These are phyloP conservation scores for Drosophila punjabiensis DNA, from an alignment of 1,140 invertebrate genomes.

Conservation along the genomic window DNA sequence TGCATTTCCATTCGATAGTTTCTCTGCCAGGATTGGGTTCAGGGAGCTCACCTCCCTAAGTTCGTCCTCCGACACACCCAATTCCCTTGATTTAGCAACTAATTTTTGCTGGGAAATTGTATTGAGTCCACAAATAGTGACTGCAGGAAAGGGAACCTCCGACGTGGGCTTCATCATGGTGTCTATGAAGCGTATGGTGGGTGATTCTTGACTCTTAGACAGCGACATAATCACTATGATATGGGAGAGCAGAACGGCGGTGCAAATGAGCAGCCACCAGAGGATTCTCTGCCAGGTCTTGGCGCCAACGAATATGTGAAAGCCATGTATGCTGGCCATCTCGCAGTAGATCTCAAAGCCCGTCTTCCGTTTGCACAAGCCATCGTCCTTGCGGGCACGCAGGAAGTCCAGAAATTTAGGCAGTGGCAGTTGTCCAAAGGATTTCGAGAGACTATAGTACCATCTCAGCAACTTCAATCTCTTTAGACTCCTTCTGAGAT, in stretches of 20 bases:
- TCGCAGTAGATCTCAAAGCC: conserved; percentile 85
- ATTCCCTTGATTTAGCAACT: conserved; percentile 8
- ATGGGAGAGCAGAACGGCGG: conserved; percentile 81
- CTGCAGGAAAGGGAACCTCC: conserved; percentile 88
- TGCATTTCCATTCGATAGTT: not conserved
- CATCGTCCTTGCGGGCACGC: conserved; percentile 69
- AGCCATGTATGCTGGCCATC: conserved; percentile 85
- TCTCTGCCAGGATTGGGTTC: not conserved
- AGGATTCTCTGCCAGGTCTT: conserved; percentile 77
- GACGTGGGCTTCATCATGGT: conserved; percentile 86
- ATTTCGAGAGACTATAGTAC: conserved; percentile 19
- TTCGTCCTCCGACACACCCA: conserved; percentile 4
- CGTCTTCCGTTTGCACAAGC: conserved; percentile 69
- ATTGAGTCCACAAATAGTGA: conserved; percentile 88
- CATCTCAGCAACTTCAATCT: conserved; percentile 47
- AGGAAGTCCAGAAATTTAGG: conserved; percentile 65
- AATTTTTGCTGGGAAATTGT: conserved; percentile 22
- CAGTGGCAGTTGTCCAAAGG: conserved; percentile 38
- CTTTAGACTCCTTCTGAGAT: conserved; percentile 6
- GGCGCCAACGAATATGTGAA: conserved; percentile 69
- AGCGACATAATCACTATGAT: conserved; percentile 84
- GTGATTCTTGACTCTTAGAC: conserved; percentile 79
- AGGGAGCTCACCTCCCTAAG: conserved; percentile 19
- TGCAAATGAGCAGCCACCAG: conserved; percentile 85
- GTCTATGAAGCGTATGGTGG: conserved; percentile 87